These are phyloP conservation scores for Craseonycteris thonglongyai DNA, from an alignment of 2,113 vertebrate genomes.

Conservation along the genomic window DNA sequence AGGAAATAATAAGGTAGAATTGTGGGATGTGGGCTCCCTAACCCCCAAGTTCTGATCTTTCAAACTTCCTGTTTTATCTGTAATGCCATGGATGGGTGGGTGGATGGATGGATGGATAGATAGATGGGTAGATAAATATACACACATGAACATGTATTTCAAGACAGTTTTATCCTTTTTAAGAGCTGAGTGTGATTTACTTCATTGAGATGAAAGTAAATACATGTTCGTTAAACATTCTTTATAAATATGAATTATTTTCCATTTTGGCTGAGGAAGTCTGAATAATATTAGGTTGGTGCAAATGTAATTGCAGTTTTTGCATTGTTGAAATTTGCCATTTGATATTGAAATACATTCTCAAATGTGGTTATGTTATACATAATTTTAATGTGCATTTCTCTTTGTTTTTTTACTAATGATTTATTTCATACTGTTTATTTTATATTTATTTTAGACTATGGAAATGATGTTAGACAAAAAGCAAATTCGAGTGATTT, in stretches of 20 bases:
- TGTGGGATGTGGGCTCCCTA: neutral
- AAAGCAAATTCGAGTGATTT: too few relatives aligned
- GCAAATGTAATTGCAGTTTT: too few relatives aligned
- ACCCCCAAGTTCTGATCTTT: neutral
- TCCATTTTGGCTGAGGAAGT: neutral
- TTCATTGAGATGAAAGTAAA: neutral
- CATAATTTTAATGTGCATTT: too few relatives aligned
- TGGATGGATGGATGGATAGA: neutral
- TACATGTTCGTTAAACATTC: neutral
- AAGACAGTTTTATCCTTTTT: slow-evolving; percentile 23
- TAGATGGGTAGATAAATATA: too few relatives aligned
- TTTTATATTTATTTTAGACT: too few relatives aligned
- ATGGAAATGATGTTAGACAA: too few relatives aligned
- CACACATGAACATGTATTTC: neutral
- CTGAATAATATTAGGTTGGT: too few relatives aligned
- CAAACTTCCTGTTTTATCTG: neutral
- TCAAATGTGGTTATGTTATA: too few relatives aligned
- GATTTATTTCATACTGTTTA: too few relatives aligned
- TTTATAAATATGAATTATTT: slow-evolving; percentile 11
- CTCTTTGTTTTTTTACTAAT: too few relatives aligned
- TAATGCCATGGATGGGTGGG: neutral
- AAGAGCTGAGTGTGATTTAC: neutral
- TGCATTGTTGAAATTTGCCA: too few relatives aligned
- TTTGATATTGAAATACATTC: too few relatives aligned
- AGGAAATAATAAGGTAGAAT: neutral